Evolutionary conservation across 2,113 vertebrate species (phyloP), one percentile per base, ranked within the genome.

Genomic region (Sula dactylatra): DNA sequence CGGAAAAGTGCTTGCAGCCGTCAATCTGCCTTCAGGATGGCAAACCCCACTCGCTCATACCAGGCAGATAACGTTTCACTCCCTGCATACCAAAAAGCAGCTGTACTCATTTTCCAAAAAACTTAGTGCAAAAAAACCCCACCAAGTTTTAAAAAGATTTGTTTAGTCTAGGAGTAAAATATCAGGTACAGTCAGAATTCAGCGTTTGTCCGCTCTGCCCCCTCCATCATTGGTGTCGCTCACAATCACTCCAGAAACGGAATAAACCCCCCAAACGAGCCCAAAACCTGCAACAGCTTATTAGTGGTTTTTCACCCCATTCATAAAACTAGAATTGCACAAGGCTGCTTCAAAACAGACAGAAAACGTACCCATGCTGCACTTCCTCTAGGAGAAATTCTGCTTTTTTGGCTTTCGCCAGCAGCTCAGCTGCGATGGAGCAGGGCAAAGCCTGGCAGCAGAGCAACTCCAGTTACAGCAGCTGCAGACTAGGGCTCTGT

Each of bases 401-500:
- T 77, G 58, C 73, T 87, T 79, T 85, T 88, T 58, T 40, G 54
- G 58, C 78, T 82, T 83, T 34, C 64, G 47, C 34, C 3, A 0
- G 77, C 81, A 76, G 62, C 86, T 95, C 85, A 34, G 92, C 27
- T 40, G 86, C 3, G 26, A 76, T 31, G 40, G 66, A 95, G 66
- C 32, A 4, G 67, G 81, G 90, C 84, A 94, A 58, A 88, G 76
- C 70, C 77, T 1, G 6, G 52, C 62, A 34, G 45, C 79, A 40
- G 79, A 84, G 25, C 52, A 94, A 86, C 94, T 86, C 92, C 61
- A 69, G 92, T 90, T 80, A 85, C 91, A 90, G 74, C 90, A 97
- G 96, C 96, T 97, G 97, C 93, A 89, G 94, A 97, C 74, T 77
- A 73, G 96, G 67, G 88, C 96, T 94, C 92, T 94, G 81, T 90